Evolutionary conservation across 2,113 vertebrate species (phyloP), one percentile per base, ranked within the genome.

Genomic region (Lophura nycthemera): DNA sequence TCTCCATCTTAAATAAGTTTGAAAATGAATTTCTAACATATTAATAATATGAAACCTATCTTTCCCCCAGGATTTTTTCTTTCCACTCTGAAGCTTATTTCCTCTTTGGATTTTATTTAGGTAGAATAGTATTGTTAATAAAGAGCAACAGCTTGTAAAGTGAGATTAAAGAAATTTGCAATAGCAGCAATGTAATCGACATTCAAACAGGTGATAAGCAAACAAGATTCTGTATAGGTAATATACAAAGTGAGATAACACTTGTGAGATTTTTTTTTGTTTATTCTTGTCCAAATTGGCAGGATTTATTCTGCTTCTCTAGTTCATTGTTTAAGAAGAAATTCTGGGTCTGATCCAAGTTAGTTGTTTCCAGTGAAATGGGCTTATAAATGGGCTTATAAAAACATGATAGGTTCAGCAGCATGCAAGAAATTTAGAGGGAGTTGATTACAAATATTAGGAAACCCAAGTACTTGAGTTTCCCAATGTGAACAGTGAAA

Each of bases 401-500:
- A 91, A 91, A 92, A 45, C 45, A n/a, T 60, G 56, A 83, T 94
- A 59, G 40, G 50, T 81, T 94, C 50, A 85, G 67, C 56, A 82
- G 30, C 56, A 29, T 60, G 56, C 34, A 87, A 89, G 38, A 80
- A 83, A 40, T 86, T 83, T 36, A 83, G 72, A 91, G 64, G 42
- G 89, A 89, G 45, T 48, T 69, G 66, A 79, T 89, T 92, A 73
- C 92, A 95, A 94, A 63, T 83, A 19, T 16, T 77, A 50, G 47
- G 67, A 66, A 77, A 76, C 17, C 40, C 45, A 63, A 89, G 20
- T 61, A n/a, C 24, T 6, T 89, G 81, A 27, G 63, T 86, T 94
- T 88, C 89, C 75, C 47, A 66, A 3, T 50, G 32, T 77, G 27
- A 29, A 40, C n/a, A 70, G n/a, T 70, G 8, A 83, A 74, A 71